Base-by-base conservation (phyloP, 2,113 vertebrate genomes). In the human region DNA sequence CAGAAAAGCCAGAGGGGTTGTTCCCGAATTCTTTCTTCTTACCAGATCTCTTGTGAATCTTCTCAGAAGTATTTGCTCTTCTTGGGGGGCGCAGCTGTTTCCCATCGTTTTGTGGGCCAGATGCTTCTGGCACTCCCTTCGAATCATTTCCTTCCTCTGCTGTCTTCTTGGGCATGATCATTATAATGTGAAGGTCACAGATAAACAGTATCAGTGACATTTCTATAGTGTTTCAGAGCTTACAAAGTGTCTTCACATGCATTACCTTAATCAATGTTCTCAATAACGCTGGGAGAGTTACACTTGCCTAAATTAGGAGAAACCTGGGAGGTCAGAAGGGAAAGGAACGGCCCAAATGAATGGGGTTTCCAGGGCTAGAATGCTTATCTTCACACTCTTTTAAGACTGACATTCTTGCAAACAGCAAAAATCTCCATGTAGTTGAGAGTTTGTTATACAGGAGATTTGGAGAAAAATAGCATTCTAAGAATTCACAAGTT, bases 51-150 rank as follows among this genome's bases (percentile, higher is more conserved):
- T 81, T 11, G 84, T 35, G 3, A 12, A 0, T 55, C 45, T 84
- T 14, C 17, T 52, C 14, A 70, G 59, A 79, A 55, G 5, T 25
- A 45, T 3, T 61, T 5, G 0, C 5, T 82, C 40, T 32, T 78
- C 0, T n/a, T 5, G 0, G 4, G 20, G 4, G 3, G 23, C 4
- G 0, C 6, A 8, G 70, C 23, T 59, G 9, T 20, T 35, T 27
- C 66, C 13, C 16, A 57, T 25, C 30, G 20, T 35, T 12, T 57
- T 87, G 27, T 30, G 57, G 61, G 40, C 3, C 88, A 43, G 32
- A 1, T 8, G 80, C 0, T 40, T 9, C n/a, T 73, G 30, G 38
- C 25, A 48, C 0, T 78, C 3, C 32, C 22, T 90, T 73, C 0
- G 0, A 18, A 68, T 2, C 6, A 23, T 48, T 32, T 45, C 11